Percentiles rank a stretch among this genome's conserved stretches.
phyloP scores from a whole-genome alignment of 2,888 invertebrate genomes.

The Uloborus plumipes region DNA sequence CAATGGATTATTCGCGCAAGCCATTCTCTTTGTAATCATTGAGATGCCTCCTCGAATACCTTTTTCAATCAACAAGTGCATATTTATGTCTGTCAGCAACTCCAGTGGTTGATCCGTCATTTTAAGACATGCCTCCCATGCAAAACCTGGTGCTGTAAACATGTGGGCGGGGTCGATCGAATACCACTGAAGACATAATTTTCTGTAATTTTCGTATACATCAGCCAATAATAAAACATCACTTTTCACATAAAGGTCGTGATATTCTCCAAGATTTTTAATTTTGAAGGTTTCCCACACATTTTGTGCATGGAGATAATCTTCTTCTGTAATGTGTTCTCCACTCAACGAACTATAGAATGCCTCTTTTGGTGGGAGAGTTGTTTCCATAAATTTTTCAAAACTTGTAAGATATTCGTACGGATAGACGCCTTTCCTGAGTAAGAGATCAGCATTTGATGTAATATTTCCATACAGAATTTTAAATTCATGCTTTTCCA shows the following conservation, averaged over 20 bases:
- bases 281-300: conserved; percentile 10
- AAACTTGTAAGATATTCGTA: conserved; percentile 4
- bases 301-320: neutral
- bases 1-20: conserved; percentile 37
- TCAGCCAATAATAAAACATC: conserved; percentile 3
- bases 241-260: conserved; percentile 8
- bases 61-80: conserved; percentile 66
- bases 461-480: neutral
- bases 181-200: conserved; percentile 66
- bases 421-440: neutral
- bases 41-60: conserved; percentile 65
- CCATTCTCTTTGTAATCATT: conserved; percentile 5
- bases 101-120: conserved; percentile 68
- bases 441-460: neutral
- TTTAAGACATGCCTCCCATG: conserved; percentile 68
- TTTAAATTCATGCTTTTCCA: neutral
- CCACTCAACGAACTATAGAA: no score
- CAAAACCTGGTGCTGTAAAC: conserved; percentile 68
- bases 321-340: conserved; percentile 47
- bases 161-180: conserved; percentile 67
- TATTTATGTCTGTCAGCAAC: conserved; percentile 65
- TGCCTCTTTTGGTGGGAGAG: no score
- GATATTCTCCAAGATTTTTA: neutral
- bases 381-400: neutral
- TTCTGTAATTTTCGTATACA: conserved; percentile 66